Evolutionary conservation across 2,888 invertebrate species (phyloP).

Genomic region (Tachina grossa): DNA sequence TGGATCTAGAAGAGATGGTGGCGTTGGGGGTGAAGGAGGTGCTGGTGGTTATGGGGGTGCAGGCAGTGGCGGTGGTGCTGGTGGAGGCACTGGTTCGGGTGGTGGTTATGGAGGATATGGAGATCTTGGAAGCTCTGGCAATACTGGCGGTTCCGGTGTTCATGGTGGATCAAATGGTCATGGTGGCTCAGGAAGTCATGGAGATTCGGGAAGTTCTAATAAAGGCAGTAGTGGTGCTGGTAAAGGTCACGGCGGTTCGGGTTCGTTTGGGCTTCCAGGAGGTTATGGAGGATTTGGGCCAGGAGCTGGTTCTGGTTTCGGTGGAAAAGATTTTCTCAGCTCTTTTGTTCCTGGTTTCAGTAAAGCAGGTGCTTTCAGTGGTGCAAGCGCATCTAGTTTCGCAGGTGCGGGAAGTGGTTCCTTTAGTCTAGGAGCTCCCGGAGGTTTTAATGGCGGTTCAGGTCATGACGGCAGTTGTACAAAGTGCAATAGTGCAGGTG

Average conservation of each 20-base stretch:
- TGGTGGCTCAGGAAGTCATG: not conserved
- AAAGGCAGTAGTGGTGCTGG: not conserved
- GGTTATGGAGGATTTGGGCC: not conserved
- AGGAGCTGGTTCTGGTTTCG: not conserved
- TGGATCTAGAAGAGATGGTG: slow-evolving; percentile 15
- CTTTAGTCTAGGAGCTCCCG: slow-evolving; percentile 45
- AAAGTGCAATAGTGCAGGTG: slow-evolving; percentile 37
- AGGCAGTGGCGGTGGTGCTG: not conserved
- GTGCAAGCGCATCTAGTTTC: slow-evolving; percentile 73
- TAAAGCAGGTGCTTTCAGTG: slow-evolving; percentile 70
- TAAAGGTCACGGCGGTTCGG: slow-evolving; percentile 40
- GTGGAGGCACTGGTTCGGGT: slow-evolving; percentile 5
- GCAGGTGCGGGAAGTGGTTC: slow-evolving; percentile 66
- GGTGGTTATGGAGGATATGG: not conserved
- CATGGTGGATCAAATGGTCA: not conserved
- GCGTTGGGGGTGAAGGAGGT: not conserved
- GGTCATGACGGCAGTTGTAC: slow-evolving; percentile 37
- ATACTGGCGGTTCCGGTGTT: not conserved
- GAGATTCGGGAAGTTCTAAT: not conserved
- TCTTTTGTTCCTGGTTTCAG: slow-evolving; percentile 48
- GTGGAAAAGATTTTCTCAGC: slow-evolving; percentile 46
- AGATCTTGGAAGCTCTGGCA: slow-evolving; percentile 3
- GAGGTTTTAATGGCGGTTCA: slow-evolving; percentile 53
- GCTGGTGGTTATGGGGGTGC: not conserved
- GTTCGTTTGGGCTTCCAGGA: slow-evolving; percentile 19